phyloP scores from a whole-genome alignment of 2,888 invertebrate species.

The Urechis unicinctus region DNA sequence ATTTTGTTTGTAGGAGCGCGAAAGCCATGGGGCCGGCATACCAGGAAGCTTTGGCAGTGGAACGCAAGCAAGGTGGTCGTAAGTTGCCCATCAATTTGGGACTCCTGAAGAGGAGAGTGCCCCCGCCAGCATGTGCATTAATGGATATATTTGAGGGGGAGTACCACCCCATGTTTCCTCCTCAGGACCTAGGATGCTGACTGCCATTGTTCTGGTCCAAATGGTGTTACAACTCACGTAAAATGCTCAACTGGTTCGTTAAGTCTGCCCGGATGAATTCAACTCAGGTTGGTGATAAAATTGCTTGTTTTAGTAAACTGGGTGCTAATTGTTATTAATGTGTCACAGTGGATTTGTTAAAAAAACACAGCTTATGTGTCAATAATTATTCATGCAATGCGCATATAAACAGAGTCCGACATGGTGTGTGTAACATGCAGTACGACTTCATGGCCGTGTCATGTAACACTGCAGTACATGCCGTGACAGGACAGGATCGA shows the following conservation, averaged over 20 bases:
- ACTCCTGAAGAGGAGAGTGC: slow-evolving; percentile 32
- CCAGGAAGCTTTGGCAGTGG: slow-evolving; percentile 18
- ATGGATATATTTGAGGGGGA: slow-evolving; percentile 45
- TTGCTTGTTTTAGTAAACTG: no score
- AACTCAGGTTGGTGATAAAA: not conserved
- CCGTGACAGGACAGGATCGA: slow-evolving; percentile 32
- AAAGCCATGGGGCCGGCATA: slow-evolving; percentile 4
- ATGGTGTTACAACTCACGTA: slow-evolving; percentile 37
- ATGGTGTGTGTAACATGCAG: no score
- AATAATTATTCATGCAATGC: no score
- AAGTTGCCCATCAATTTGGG: slow-evolving; percentile 29
- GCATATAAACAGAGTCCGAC: no score
- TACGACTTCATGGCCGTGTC: slow-evolving; percentile 43
- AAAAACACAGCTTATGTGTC: no score
- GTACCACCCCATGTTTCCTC: slow-evolving; percentile 39
- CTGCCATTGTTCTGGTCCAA: slow-evolving; percentile 48
- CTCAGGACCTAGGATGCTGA: no score
- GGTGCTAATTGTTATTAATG: no score
- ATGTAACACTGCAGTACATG: slow-evolving; percentile 26
- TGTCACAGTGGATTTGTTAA: not conserved
- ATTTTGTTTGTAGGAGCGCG: slow-evolving; percentile 1
- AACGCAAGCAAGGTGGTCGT: slow-evolving; percentile 12
- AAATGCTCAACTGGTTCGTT: slow-evolving; percentile 35
- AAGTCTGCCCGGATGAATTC: slow-evolving; percentile 28
- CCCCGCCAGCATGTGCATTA: slow-evolving; percentile 41